These are phyloP conservation scores for Pocillopora verrucosa DNA, from an alignment of 64 coral and sea anemone species.

Conservation along the genomic window DNA sequence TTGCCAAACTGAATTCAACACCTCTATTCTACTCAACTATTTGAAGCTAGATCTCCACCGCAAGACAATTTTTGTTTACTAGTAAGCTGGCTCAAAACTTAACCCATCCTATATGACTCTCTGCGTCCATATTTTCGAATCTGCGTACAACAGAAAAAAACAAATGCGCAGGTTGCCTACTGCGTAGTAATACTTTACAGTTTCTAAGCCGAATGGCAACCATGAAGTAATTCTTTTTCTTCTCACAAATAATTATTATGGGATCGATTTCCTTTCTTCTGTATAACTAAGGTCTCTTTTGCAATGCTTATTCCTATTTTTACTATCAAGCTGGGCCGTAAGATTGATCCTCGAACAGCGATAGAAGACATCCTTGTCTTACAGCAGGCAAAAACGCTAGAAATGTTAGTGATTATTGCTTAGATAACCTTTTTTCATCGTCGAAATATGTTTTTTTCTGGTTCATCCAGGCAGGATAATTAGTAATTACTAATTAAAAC, in stretches of 20 bases:
- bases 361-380: constrained; percentile 88
- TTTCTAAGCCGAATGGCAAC: constrained; percentile 19
- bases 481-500: no score
- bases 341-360: constrained; percentile 87
- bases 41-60: no score
- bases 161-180: constrained; percentile 9
- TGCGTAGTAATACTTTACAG: constrained; percentile 24
- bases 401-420: constrained; percentile 56
- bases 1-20: no score
- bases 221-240: neutral
- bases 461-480: neutral
- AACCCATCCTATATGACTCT: no score
- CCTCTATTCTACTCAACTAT: no score
- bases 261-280: neutral
- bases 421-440: neutral
- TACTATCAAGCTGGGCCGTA: constrained; percentile 90
- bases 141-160: constrained; percentile 20
- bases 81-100: no score
- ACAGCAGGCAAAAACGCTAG: constrained; percentile 91
- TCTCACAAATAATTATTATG: neutral
- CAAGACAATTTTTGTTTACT: no score
- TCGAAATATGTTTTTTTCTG: neutral
- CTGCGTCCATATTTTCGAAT: neutral
- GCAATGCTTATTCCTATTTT: constrained; percentile 97
- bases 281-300: neutral